A percentile compares a stretch with the other conserved stretches of the same genome.
Evolutionary conservation across 2,888 invertebrate species (phyloP).

Genomic region (Temnothorax rugatulus): DNA sequence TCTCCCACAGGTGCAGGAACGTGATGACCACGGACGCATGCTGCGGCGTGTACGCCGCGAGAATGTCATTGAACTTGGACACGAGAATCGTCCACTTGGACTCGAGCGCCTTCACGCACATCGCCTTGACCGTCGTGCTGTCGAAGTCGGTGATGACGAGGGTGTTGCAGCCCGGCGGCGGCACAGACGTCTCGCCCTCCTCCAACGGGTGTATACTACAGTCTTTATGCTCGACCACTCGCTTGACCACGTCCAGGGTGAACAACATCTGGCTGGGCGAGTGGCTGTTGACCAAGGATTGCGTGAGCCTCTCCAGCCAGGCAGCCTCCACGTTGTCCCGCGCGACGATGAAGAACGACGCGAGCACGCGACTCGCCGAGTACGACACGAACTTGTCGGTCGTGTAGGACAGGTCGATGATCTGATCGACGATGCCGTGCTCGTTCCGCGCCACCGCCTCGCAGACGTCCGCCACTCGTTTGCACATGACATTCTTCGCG

Average conservation of each 20-base stretch:
- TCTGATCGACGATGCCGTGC: constrained; percentile 94
- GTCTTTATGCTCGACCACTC: constrained; percentile 96
- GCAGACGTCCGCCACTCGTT: constrained; percentile 92
- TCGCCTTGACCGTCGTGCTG: constrained; percentile 94
- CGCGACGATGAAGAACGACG: constrained; percentile 94
- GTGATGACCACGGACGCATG: constrained; percentile 89
- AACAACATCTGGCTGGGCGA: constrained; percentile 92
- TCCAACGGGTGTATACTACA: constrained; percentile 92
- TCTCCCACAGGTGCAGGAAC: constrained; percentile 95
- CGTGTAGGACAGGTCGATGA: constrained; percentile 92
- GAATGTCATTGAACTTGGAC: constrained; percentile 86
- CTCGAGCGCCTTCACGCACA: constrained; percentile 94
- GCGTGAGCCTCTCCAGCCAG: constrained; percentile 93
- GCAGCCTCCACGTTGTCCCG: constrained; percentile 93
- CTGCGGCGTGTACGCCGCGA: constrained; percentile 86
- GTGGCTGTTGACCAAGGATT: constrained; percentile 89
- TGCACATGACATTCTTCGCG: constrained; percentile 93
- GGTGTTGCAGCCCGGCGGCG: constrained; percentile 87
- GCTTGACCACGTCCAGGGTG: constrained; percentile 94
- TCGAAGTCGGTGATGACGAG: constrained; percentile 92
- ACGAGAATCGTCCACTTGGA: constrained; percentile 94
- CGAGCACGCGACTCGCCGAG: constrained; percentile 92
- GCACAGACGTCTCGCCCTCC: constrained; percentile 86
- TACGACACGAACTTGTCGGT: constrained; percentile 94
- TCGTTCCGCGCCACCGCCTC: constrained; percentile 93